These are phyloP conservation scores for Agonopterix arenella DNA, from an alignment of 2,888 invertebrate species.

Conservation along the genomic window DNA sequence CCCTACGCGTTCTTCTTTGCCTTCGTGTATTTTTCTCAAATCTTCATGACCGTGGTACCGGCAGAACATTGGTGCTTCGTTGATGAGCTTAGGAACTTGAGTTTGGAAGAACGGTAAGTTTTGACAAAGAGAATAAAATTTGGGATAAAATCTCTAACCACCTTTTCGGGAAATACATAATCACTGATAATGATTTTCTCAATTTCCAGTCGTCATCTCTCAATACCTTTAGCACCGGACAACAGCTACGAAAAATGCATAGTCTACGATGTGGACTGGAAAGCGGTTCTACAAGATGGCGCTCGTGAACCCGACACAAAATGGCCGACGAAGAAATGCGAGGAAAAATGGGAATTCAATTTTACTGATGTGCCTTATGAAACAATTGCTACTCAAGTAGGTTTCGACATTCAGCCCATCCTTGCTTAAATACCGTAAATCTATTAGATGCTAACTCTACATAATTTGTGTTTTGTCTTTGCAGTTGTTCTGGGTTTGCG, in stretches of 20 bases:
- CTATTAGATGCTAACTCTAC: neutral
- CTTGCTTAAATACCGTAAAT: too few relatives aligned
- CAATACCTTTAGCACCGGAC: constrained; percentile 35
- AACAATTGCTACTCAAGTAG: constrained; percentile 59
- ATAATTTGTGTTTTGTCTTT: constrained; percentile 8
- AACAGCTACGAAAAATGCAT: constrained; percentile 44
- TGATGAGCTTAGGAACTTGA: constrained; percentile 40
- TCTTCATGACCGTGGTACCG: constrained; percentile 64
- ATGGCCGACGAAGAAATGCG: constrained; percentile 54
- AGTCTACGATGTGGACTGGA: constrained; percentile 58
- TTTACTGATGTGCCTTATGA: constrained; percentile 61
- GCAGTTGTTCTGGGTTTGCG: constrained; percentile 91
- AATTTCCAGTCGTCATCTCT: constrained; percentile 50
- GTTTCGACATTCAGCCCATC: neutral
- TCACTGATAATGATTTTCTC: too few relatives aligned
- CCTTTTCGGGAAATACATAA: too few relatives aligned
- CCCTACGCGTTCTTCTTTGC: constrained; percentile 67
- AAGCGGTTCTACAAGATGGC: constrained; percentile 32
- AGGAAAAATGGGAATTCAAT: constrained; percentile 53
- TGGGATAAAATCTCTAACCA: too few relatives aligned
- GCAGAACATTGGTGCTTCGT: constrained; percentile 59
- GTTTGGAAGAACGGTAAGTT: constrained; percentile 47
- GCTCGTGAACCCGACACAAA: constrained; percentile 30
- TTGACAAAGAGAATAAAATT: too few relatives aligned
- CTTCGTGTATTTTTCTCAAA: constrained; percentile 66